Conservation (phyloP, 2,113 vertebrate genomes). For the Galemys pyrenaicus region DNA sequence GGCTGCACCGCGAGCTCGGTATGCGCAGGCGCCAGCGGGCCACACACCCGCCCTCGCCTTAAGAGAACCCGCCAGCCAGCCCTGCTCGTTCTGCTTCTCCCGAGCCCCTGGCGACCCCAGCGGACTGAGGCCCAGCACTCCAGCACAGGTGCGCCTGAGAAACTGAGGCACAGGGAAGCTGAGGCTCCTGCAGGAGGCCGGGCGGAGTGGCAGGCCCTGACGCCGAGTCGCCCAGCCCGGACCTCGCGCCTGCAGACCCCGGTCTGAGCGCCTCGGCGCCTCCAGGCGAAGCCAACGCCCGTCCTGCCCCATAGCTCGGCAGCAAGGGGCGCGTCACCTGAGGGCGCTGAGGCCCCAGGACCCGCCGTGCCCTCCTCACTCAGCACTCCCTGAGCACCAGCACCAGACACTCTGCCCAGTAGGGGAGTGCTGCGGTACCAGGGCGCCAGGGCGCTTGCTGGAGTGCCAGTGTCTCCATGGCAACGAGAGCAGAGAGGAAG, state of each 20-base stretch:
- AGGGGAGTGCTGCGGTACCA: not conserved
- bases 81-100: no score
- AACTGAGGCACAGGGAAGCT: not conserved
- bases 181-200: not conserved
- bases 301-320: no score
- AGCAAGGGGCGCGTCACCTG: no score
- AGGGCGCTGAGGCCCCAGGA: not conserved
- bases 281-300: not conserved
- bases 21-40: no score
- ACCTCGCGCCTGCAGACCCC: not conserved
- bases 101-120: no score
- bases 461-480: not conserved
- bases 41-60: no score
- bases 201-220: no score
- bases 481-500: not conserved
- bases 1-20: no score
- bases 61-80: no score
- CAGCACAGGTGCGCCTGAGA: not conserved
- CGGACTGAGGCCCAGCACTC: not conserved
- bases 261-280: not conserved
- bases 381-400: not conserved
- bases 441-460: not conserved
- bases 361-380: rapidly evolving
- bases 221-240: no score
- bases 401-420: not conserved